A percentile compares a stretch with the other conserved stretches of the same genome.
Evolutionary conservation across 2,888 invertebrate species (phyloP).

Genomic region (Euclidia mi): DNA sequence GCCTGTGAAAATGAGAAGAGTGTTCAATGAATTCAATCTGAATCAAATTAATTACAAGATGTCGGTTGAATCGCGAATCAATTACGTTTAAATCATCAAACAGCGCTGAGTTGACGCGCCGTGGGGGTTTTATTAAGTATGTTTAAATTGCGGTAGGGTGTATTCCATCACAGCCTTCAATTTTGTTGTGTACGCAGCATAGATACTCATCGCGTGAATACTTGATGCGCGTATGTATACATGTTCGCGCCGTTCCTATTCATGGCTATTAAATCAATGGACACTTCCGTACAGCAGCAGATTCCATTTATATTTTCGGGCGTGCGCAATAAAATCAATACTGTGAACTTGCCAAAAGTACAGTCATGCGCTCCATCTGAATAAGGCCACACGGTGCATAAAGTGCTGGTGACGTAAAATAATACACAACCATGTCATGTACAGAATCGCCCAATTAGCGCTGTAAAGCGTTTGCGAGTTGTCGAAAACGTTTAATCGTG

Average conservation of each 20-base stretch:
- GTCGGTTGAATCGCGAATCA: constrained; percentile 22
- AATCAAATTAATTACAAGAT: constrained; percentile 22
- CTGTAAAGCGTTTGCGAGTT: constrained; percentile 39
- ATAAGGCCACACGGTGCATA: constrained; percentile 81
- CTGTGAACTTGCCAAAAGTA: constrained; percentile 87
- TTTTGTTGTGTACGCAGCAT: constrained; percentile 45
- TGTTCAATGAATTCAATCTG: constrained; percentile 40
- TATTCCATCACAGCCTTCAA: constrained; percentile 42
- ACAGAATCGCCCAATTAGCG: constrained; percentile 59
- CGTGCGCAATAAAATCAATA: constrained; percentile 90
- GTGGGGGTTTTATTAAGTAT: constrained; percentile 51
- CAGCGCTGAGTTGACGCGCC: constrained; percentile 37
- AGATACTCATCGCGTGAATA: constrained; percentile 39
- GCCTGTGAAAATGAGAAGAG: constrained; percentile 61
- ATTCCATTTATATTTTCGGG: constrained; percentile 88
- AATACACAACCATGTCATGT: constrained; percentile 51
- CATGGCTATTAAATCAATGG: constrained; percentile 66
- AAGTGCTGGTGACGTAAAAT: constrained; percentile 72
- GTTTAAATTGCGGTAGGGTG: constrained; percentile 46
- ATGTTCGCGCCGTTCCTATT: constrained; percentile 42
- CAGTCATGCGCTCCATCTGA: constrained; percentile 78
- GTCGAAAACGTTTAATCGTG: constrained; percentile 24
- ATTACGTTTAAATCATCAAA: constrained; percentile 54
- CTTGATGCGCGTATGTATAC: constrained; percentile 33
- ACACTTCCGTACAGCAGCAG: constrained; percentile 66